Conservation (phyloP, 2,888 invertebrate genomes). For the Muscina levida region DNA sequence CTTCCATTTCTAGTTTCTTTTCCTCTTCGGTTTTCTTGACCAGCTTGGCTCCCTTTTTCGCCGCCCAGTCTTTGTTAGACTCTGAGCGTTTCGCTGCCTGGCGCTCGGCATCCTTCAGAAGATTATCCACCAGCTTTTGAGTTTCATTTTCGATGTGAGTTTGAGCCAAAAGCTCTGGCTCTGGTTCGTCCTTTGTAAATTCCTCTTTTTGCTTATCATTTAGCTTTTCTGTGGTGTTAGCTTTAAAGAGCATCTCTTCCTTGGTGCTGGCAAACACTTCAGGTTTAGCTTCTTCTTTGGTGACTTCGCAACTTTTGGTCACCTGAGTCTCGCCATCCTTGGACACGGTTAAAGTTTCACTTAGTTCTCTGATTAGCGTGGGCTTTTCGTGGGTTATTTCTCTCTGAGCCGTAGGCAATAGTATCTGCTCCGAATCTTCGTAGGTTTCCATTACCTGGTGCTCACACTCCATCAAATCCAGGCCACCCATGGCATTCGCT, state of each 20-base stretch:
- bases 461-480: constrained; percentile 74
- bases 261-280: background rate
- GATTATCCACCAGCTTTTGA: constrained; percentile 69
- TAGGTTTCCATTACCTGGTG: constrained; percentile 74
- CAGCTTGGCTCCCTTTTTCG: constrained; percentile 74
- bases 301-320: constrained; percentile 71
- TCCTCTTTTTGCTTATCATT: constrained; percentile 68
- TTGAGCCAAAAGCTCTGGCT: constrained; percentile 70
- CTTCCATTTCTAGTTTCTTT: constrained; percentile 74
- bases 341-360: constrained; percentile 71
- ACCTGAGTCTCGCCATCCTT: constrained; percentile 74
- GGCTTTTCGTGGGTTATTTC: constrained; percentile 56
- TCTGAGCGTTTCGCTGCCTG: constrained; percentile 71
- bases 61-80: constrained; percentile 68
- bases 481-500: constrained; percentile 70
- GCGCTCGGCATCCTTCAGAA: constrained; percentile 75
- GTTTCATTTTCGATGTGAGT: constrained; percentile 74
- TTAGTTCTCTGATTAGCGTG: constrained; percentile 70
- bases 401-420: constrained; percentile 61
- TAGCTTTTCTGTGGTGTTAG: background rate
- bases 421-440: constrained; percentile 68
- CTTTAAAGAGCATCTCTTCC: background rate
- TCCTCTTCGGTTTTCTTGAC: constrained; percentile 76
- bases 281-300: constrained; percentile 48
- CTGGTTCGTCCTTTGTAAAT: constrained; percentile 64